phyloP scores from a whole-genome alignment of 1,140 invertebrate species.

The Laupala kohalensis region DNA sequence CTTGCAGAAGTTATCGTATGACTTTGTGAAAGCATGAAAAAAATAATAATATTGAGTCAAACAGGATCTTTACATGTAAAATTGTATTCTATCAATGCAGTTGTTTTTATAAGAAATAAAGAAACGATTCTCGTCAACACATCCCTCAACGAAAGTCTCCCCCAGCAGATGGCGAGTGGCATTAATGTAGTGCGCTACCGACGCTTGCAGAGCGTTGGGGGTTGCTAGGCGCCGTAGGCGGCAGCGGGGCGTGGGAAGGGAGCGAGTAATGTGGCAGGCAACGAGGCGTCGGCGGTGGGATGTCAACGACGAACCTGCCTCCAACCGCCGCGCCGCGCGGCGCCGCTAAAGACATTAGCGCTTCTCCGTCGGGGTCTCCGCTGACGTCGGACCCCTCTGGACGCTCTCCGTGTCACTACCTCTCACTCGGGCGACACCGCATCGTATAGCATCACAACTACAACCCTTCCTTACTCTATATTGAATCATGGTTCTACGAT shows the following conservation, averaged over 20 bases:
- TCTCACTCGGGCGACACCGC: not conserved
- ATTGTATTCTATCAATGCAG: no score
- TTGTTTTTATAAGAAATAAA: no score
- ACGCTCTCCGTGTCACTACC: not conserved
- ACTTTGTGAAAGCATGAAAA: no score
- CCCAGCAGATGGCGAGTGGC: not conserved
- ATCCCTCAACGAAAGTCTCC: no score
- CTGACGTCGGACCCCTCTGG: not conserved
- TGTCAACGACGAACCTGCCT: conserved; percentile 11
- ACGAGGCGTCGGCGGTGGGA: conserved; percentile 11
- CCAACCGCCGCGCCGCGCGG: not conserved
- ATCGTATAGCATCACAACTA: no score
- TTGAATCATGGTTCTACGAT: no score
- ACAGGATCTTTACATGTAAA: no score
- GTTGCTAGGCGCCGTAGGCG: not conserved
- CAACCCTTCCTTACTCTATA: no score
- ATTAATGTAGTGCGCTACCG: not conserved
- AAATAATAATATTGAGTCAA: no score
- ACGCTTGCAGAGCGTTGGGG: no score
- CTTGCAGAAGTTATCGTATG: no score
- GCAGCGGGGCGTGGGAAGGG: not conserved
- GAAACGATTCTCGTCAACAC: no score
- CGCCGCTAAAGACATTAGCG: conserved; percentile 8
- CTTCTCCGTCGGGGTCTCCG: not conserved
- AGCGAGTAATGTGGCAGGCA: conserved; percentile 11